These are phyloP conservation scores for Dendrolimus punctatus DNA, from an alignment of 1,140 invertebrate genomes.

Conservation along the genomic window DNA sequence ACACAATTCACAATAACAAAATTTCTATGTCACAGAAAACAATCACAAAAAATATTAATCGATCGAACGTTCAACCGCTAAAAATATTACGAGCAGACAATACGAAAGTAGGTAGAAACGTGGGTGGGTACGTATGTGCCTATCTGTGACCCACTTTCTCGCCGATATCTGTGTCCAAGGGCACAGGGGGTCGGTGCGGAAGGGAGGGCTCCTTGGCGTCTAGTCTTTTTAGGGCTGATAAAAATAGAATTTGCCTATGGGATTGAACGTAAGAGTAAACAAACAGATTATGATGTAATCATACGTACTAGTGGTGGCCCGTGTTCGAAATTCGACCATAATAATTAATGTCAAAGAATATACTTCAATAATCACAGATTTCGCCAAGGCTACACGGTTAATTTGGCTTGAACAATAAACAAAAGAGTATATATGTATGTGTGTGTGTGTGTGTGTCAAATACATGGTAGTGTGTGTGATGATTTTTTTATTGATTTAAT, in stretches of 20 bases:
- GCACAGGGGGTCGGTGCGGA: slow-evolving; percentile 1
- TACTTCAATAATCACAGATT: too few species aligned
- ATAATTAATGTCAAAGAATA: too few species aligned
- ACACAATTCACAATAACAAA: too few species aligned
- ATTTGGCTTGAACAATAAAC: too few species aligned
- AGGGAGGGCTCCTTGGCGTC: slow-evolving; percentile 4
- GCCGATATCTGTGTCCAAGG: slow-evolving; percentile 17
- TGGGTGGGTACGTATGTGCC: not conserved
- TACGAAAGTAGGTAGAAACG: slow-evolving; percentile 1
- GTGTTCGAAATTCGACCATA: too few species aligned
- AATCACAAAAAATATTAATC: not conserved
- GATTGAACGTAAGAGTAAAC: not conserved
- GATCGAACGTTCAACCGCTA: not conserved
- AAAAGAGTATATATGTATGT: too few species aligned
- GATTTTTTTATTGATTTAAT: too few species aligned
- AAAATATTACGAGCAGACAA: slow-evolving; percentile 4
- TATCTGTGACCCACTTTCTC: slow-evolving; percentile 9
- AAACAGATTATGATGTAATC: not conserved
- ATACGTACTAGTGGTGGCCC: too few species aligned
- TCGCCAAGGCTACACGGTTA: too few species aligned
- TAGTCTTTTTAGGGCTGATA: not conserved
- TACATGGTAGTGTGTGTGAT: too few species aligned
- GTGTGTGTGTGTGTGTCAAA: too few species aligned
- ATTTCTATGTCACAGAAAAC: not conserved
- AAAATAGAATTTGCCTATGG: too few species aligned